Evolutionary conservation across 2,888 invertebrate genomes (phyloP).

Genomic region (Chrysina gloriosa): DNA sequence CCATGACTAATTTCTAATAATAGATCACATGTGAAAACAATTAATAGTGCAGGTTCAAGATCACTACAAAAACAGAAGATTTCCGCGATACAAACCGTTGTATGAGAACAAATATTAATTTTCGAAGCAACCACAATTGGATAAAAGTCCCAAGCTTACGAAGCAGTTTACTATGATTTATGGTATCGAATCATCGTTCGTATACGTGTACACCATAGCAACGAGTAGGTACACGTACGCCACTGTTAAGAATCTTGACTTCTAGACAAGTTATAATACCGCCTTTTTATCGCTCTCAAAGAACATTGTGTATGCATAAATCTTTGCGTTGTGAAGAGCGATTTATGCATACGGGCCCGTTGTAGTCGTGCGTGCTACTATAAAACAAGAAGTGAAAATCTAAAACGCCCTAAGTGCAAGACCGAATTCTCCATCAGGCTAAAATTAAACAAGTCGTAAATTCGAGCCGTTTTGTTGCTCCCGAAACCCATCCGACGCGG

Average conservation of each 20-base stretch:
- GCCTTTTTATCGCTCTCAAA: slow-evolving; percentile 8
- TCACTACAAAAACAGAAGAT: too few species aligned
- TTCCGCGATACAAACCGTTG: too few species aligned
- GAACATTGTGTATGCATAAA: slow-evolving; percentile 7
- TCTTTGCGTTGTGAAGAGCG: slow-evolving; percentile 1
- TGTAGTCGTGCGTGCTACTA: not conserved
- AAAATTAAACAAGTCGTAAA: slow-evolving; percentile 39
- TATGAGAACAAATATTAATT: too few species aligned
- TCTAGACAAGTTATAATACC: slow-evolving; percentile 16
- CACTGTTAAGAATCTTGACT: slow-evolving; percentile 1
- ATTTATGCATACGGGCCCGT: slow-evolving; percentile 1
- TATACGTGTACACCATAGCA: too few species aligned
- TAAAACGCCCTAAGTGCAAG: slow-evolving; percentile 38
- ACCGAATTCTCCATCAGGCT: slow-evolving; percentile 30
- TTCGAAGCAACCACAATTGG: too few species aligned
- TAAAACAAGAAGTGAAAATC: slow-evolving; percentile 34
- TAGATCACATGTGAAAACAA: too few species aligned
- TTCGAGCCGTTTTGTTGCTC: slow-evolving; percentile 37
- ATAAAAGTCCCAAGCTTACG: too few species aligned
- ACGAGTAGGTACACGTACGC: too few species aligned
- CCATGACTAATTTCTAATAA: too few species aligned
- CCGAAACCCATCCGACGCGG: slow-evolving; percentile 31
- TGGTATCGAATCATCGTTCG: too few species aligned
- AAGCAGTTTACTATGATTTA: too few species aligned
- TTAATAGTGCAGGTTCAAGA: too few species aligned